Evolutionary conservation across 2,113 vertebrate species (phyloP).

Genomic region (Dipodomys merriami): DNA sequence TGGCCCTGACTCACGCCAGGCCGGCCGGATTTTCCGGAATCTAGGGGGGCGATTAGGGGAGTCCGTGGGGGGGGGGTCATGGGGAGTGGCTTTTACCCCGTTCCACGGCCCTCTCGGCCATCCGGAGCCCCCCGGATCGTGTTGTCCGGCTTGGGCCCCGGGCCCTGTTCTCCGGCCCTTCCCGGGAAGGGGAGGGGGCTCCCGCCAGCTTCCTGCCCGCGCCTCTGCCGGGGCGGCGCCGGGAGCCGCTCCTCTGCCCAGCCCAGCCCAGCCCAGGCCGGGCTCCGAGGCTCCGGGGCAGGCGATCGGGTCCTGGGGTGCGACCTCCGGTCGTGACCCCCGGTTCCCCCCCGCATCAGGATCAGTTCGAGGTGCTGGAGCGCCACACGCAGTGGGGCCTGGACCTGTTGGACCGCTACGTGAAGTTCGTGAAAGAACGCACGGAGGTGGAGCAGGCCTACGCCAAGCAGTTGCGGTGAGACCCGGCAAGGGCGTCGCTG

Average conservation of each 20-base stretch:
- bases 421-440: slow-evolving; percentile 95
- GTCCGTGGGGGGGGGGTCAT: not conserved
- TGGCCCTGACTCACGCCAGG: slow-evolving; percentile 69
- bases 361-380: slow-evolving; percentile 93
- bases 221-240: slow-evolving; percentile 51
- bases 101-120: not conserved
- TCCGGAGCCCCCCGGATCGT: not conserved
- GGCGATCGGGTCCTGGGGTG: not conserved
- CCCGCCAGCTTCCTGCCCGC: slow-evolving; percentile 74
- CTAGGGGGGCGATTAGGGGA: slow-evolving; percentile 69
- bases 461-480: slow-evolving; percentile 92
- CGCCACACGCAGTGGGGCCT: slow-evolving; percentile 94
- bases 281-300: not conserved
- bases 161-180: slow-evolving; percentile 37
- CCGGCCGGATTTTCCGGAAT: slow-evolving; percentile 79
- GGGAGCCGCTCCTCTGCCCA: slow-evolving; percentile 54
- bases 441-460: slow-evolving; percentile 93
- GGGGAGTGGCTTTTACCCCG: slow-evolving; percentile 14
- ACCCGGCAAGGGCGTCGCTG: not conserved
- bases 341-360: slow-evolving; percentile 79
- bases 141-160: not conserved
- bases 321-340: not conserved
- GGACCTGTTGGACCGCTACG: slow-evolving; percentile 94
- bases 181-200: slow-evolving; percentile 72
- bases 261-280: not conserved